Evolutionary conservation across 2,113 vertebrate species (phyloP).

Genomic region (Enhydra lutris): DNA sequence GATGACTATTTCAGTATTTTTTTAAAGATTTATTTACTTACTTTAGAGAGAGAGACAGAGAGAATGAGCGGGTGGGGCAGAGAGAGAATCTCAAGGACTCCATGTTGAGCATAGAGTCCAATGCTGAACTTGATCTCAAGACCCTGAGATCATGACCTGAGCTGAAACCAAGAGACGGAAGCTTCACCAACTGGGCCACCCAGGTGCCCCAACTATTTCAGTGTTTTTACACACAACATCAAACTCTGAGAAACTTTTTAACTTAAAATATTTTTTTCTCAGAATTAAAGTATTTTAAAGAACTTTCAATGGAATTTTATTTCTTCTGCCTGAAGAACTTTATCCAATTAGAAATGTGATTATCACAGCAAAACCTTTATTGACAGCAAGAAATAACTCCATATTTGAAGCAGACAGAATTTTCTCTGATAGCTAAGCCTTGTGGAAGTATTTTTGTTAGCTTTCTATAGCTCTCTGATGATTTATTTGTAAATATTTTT

Average conservation of each 20-base stretch:
- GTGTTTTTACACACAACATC: background rate
- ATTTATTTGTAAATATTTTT: background rate
- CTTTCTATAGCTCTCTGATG: background rate
- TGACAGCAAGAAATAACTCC: background rate
- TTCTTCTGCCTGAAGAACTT: background rate
- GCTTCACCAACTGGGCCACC: background rate
- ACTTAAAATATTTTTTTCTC: background rate
- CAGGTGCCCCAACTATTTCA: background rate
- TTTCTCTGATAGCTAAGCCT: background rate
- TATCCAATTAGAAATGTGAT: background rate
- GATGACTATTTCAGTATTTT: background rate
- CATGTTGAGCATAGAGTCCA: background rate
- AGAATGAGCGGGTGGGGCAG: background rate
- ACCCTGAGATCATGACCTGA: background rate
- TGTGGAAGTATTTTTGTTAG: background rate
- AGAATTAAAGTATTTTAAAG: slow-evolving; percentile 4
- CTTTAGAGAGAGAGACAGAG: background rate
- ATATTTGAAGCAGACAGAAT: background rate
- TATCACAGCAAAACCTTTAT: background rate
- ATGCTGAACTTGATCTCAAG: background rate
- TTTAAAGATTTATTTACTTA: background rate
- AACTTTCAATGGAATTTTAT: background rate
- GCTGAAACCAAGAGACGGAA: background rate
- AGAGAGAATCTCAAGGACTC: background rate
- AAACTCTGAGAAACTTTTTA: background rate